Evolutionary conservation across 2,888 invertebrate genomes (phyloP), one percentile per base, ranked within the genome.

Genomic region (Amiota mariae): DNA sequence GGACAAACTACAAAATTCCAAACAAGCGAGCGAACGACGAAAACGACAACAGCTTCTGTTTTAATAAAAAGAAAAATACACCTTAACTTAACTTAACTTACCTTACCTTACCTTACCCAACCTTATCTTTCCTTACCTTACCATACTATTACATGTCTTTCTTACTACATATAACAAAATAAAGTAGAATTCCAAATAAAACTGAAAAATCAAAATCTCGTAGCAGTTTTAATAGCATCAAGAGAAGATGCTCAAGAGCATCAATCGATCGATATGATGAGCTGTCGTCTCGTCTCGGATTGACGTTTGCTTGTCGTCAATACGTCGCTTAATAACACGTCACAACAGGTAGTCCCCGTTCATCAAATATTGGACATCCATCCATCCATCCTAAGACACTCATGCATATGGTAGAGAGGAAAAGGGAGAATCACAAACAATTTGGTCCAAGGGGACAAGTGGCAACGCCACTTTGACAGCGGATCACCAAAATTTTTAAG

Each of bases 291-390:
- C 75, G 10, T 46, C 47, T 86, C 80, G 82, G 85, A 87, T 88
- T 88, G 89, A 88, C 89, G 89, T 85, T 86, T 87, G 85, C 85
- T 86, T 89, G 89, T 89, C 88, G 88, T 88, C 87, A 87, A 86
- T 87, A 81, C 88, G 86, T 87, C 89, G 88, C 87, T 86, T 89
- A 89, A 89, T 89, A 88, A 89, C 85, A 88, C 86, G 84, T 83
- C 89, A 82, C 88, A 87, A 87, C 88, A 88, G 88, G 87, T 88
- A 88, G 85, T 85, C 86, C 81, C 82, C 80, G 78, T 72, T 76
- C 84, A 82, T 84, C 84, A 84, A 82, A 68, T 36, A 36, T 36
- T 36, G 36, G n/a, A 54, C 13, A 54, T 54, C 2, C 54, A 36
- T 6, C 2, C 54, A 36, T 6, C 36, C 36, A 36, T 36, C 36